Base-by-base conservation (phyloP, 2,113 vertebrate species). In the Scomber scombrus region DNA sequence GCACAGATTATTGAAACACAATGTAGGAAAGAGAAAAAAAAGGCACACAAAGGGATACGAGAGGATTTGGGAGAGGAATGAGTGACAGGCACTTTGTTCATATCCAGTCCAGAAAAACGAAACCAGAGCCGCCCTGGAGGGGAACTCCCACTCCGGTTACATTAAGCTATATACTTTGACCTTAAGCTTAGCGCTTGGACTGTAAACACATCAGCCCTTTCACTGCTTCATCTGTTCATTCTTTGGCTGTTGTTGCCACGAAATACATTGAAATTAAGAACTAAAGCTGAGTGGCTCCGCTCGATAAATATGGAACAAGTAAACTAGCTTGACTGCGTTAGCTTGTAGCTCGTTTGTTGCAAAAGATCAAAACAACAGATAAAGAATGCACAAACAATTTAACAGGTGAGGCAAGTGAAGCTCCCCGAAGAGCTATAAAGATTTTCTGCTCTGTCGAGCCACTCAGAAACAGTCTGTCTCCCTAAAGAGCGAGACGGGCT, bases 131-230 rank as follows among this genome's bases (percentile, higher is more conserved):
- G 15, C 81, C 90, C 84, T 86, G 9, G 40, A 88, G 78, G 82
- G 85, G 69, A 91, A 91, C 80, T 88, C 86, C 85, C 82, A 60
- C 89, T 91, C 91, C 74, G 75, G 88, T 92, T 91, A 89, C 90
- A 80, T 73, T 13, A 61, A 62, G 10, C 49, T 45, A 11, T 15
- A 14, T 11, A 57, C 85, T 78, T 66, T 75, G 83, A 84, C 91
- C 79, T 71, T 19, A 60, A 80, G 62, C 64, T 63, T 2, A 3
- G 49, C 70, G 3, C 47, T 67, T 8, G 43, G 75, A 70, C 64
- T 51, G 83, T 77, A 77, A 86, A 86, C 76, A 62, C 82, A 67
- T 81, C 51, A 21, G 34, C 34, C 73, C 65, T 80, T 85, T 72
- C 63, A 74, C 81, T 61, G 34, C 68, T 43, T 51, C 23, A 11